Conservation (phyloP, 2,113 vertebrate genomes). For the Neodontobutis hainanensis region DNA sequence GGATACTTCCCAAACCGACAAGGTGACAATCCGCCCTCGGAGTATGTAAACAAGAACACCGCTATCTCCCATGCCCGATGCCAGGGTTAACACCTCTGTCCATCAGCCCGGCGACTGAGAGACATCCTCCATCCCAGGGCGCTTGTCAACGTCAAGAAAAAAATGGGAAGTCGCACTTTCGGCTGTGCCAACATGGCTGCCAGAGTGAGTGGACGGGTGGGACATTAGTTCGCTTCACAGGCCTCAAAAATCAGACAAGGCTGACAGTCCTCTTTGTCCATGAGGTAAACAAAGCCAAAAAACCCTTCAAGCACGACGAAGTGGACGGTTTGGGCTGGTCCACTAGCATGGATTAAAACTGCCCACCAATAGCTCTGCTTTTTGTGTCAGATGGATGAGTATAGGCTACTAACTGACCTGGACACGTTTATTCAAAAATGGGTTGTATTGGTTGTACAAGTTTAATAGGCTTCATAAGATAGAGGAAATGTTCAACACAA, state of each 20-base stretch:
- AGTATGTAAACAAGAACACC: constrained; percentile 59
- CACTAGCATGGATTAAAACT: constrained; percentile 35
- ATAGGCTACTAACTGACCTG: constrained; percentile 2
- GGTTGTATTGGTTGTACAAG: not conserved
- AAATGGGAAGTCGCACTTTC: constrained; percentile 41
- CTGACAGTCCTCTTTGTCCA: constrained; percentile 40
- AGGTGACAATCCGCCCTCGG: constrained; percentile 57
- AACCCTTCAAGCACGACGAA: constrained; percentile 40
- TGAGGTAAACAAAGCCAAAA: constrained; percentile 39
- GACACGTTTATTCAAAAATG: not conserved
- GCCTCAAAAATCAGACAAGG: constrained; percentile 30
- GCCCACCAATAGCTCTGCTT: constrained; percentile 18
- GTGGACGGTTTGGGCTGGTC: constrained; percentile 34
- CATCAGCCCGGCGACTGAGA: constrained; percentile 21
- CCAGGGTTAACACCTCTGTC: constrained; percentile 61
- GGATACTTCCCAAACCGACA: constrained; percentile 61
- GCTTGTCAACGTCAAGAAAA: constrained; percentile 26
- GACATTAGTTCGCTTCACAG: constrained; percentile 39
- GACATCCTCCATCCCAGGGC: not conserved
- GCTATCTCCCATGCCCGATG: constrained; percentile 33
- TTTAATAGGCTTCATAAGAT: too few species aligned
- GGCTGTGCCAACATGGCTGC: constrained; percentile 36
- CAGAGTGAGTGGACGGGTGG: constrained; percentile 24
- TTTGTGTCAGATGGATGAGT: constrained; percentile 14
- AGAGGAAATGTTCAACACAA: too few species aligned